A percentile compares a stretch with the other conserved stretches of the same genome.
Evolutionary conservation across 2,888 invertebrate species (phyloP).

Genomic region (Ctena decussata): DNA sequence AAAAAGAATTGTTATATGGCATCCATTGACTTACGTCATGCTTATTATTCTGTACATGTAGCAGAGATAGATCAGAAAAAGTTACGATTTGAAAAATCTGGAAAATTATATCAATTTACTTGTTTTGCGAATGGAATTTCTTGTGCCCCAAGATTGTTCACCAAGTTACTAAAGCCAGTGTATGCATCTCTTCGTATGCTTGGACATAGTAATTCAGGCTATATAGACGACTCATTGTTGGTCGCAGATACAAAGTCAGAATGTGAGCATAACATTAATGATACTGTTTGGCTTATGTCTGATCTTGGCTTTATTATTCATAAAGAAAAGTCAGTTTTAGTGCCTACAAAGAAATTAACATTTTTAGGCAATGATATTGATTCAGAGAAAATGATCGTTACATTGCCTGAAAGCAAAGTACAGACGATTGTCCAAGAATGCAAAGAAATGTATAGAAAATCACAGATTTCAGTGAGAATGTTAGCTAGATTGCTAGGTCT

Average conservation of each 20-base stretch:
- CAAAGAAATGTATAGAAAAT: too few species aligned
- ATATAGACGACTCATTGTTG: slow-evolving; percentile 63
- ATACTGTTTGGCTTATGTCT: too few species aligned
- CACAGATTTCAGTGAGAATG: too few species aligned
- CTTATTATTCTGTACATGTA: slow-evolving; percentile 62
- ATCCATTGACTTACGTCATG: slow-evolving; percentile 55
- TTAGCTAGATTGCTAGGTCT: slow-evolving; percentile 14
- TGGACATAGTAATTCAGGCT: slow-evolving; percentile 53
- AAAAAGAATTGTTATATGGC: slow-evolving; percentile 61
- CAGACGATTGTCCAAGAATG: not conserved
- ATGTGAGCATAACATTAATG: too few species aligned
- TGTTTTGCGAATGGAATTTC: slow-evolving; percentile 58
- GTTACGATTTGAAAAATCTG: slow-evolving; percentile 44
- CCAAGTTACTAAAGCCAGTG: slow-evolving; percentile 65
- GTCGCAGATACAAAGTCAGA: slow-evolving; percentile 28
- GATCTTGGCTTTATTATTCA: too few species aligned
- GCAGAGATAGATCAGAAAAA: slow-evolving; percentile 31
- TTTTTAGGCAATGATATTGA: too few species aligned
- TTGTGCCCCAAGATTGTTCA: slow-evolving; percentile 63
- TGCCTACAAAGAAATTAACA: not conserved
- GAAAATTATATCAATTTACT: slow-evolving; percentile 41
- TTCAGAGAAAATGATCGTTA: too few species aligned
- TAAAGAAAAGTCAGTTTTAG: slow-evolving; percentile 36
- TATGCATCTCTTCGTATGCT: slow-evolving; percentile 43
- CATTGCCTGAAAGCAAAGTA: slow-evolving; percentile 33